Base-by-base conservation (phyloP, 2,888 invertebrate genomes). In the Drosophila ezoana region DNA sequence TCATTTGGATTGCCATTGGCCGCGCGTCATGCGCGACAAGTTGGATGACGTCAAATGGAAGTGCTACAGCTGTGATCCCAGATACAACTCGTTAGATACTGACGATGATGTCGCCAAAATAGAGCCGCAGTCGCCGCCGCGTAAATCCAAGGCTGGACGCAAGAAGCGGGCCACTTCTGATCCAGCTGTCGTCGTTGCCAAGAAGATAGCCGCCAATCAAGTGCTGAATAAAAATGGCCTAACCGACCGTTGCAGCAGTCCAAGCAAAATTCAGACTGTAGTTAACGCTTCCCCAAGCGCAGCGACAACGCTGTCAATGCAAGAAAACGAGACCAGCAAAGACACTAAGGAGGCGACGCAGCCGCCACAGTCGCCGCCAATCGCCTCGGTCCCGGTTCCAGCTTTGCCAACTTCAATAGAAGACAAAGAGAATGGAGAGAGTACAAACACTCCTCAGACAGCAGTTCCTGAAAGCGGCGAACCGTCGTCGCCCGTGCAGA, bases 1-100 rank as follows among this genome's bases (percentile, higher is more conserved):
- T 90, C 98, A 98, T 91, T 94, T 95, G 69, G 93, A 94, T 35
- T 98, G 98, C 89, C 98, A 97, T 87, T 93, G 94, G 37, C 97
- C 97, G 4, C 93, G 94, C 44, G 93, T 96, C 70, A 92, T 93
- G 4, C 94, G 94, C 66, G 61, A 54, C 20, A 76, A 93, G 93
- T 72, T 87, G 92, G 73, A 79, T 92, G 44, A 94, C 89, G 93
- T 93, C 41, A 95, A 95, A 79, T 96, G 96, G 96, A 93, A 95
- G 64, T 96, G 96, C 85, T 93, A 93, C 58, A 95, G 95, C 74
- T 96, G 96, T 51, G 72, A 70, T 32, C 64, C 40, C 16, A 54
- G 5, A 5, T 53, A 56, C 14, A 73, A 64, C 54, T 33, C 20
- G 9, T 16, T 11, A 20, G 37, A 49, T 8, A 32, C 9, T 2